Base-by-base conservation (phyloP, 1,140 invertebrate species). In the Bombus superbus region DNA sequence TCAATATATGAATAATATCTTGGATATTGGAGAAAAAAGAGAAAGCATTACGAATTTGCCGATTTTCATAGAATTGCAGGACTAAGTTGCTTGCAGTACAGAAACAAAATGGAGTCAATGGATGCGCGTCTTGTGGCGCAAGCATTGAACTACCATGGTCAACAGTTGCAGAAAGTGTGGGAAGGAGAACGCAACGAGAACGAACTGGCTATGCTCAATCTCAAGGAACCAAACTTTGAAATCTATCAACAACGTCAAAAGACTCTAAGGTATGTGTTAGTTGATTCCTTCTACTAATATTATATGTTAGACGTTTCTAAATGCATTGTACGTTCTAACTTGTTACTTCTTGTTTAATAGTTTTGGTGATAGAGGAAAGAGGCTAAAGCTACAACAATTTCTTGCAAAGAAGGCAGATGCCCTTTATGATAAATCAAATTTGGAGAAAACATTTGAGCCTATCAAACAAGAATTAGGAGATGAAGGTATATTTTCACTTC, bases 151-250 rank as follows among this genome's bases (percentile, higher is more conserved):
- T 98, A 97, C 93, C 98, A 98, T 95, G 98, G 98, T 2, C 97
- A 98, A 91, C 97, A 98, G 90, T 95, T 98, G 88, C 97, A 98
- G 94, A 98, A 98, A 95, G 96, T 98, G 86, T 98, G 97, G 97
- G 97, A 98, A 92, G 96, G 96, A 40, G 97, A 98, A 91, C 96
- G 97, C 91, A 97, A 97, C 84, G 97, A 97, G 91, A 96, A 97
- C 77, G 97, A 98, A 91, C 93, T 98, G 73, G 87, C 95, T 4
- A 96, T 96, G 91, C 95, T 97, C 87, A 97, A 97, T 90, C 96
- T 98, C 59, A 96, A 97, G 85, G 96, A 97, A 88, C 94, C 95
- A 28, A 97, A 97, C 94, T 98, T 97, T 94, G 96, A 96, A 68
- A 96, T 97, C 68, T 98, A 98, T 93, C 97, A 97, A 90, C 96